Conservation (phyloP, 1,140 invertebrate species). For the Drosophila cardini region DNA sequence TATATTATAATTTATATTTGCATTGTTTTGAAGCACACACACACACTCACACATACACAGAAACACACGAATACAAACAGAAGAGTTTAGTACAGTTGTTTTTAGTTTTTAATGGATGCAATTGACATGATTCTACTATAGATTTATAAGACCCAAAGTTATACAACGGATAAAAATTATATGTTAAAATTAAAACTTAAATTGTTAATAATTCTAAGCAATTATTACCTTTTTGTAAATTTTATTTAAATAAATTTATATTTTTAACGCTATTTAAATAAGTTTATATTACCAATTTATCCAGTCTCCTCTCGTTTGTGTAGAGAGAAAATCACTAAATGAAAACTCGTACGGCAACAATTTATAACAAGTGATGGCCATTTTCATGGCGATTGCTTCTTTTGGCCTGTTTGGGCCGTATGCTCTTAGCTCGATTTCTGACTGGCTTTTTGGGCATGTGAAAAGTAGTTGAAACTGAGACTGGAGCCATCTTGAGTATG, state of each 20-base stretch:
- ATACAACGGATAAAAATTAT: no score
- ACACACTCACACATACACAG: background rate
- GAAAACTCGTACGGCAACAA: conserved; percentile 41
- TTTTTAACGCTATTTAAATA: no score
- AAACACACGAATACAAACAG: no score
- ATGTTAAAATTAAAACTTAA: no score
- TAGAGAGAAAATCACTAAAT: background rate
- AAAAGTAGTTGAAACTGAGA: background rate
- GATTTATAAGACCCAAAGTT: no score
- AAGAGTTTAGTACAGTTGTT: background rate
- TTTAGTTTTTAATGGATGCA: background rate
- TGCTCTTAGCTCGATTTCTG: conserved; percentile 27
- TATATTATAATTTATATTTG: conserved; percentile 79
- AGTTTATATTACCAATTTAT: no score
- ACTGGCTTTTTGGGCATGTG: conserved; percentile 45
- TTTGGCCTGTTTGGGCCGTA: background rate
- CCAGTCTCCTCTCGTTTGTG: no score
- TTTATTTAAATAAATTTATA: no score
- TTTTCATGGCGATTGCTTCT: conserved; percentile 43
- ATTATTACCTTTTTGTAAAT: no score
- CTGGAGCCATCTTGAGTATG: conserved; percentile 67
- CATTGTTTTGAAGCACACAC: conserved; percentile 63
- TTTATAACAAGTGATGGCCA: conserved; percentile 49
- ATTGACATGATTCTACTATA: no score
- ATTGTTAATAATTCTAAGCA: no score